Evolutionary conservation across 2,888 invertebrate species (phyloP).

Genomic region (Neria commutata): DNA sequence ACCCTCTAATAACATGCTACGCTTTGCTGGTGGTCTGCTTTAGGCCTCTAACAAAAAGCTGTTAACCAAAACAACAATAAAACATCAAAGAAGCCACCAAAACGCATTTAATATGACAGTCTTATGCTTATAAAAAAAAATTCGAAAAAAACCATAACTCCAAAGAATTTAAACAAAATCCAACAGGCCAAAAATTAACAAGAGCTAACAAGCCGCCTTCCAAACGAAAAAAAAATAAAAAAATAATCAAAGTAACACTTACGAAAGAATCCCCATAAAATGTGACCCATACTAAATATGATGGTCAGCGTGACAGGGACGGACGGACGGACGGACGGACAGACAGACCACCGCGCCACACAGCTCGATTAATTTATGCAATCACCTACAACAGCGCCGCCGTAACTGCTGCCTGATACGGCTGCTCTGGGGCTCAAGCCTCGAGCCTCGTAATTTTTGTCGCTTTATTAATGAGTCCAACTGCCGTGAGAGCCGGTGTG

Average conservation of each 20-base stretch:
- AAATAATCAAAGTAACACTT: too few relatives aligned
- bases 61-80: conserved; percentile 50
- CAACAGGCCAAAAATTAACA: conserved; percentile 6
- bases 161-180: conserved; percentile 23
- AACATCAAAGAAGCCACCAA: conserved; percentile 45
- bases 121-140: conserved; percentile 9
- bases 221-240: too few relatives aligned
- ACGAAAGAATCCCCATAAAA: too few relatives aligned
- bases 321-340: not conserved
- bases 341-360: conserved; percentile 21
- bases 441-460: conserved; percentile 17
- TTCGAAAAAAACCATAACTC: conserved; percentile 29
- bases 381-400: conserved; percentile 33
- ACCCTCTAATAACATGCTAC: too few relatives aligned
- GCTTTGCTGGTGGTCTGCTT: not conserved
- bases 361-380: conserved; percentile 53
- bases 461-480: conserved; percentile 46
- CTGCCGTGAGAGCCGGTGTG: conserved; percentile 4
- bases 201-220: conserved; percentile 25
- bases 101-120: conserved; percentile 23
- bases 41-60: conserved; percentile 41
- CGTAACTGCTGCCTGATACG: not conserved
- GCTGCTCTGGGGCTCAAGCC: not conserved
- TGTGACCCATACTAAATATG: conserved; percentile 39
- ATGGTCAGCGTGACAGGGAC: conserved; percentile 26